These are phyloP conservation scores for Tolmerus cingulatus DNA, from an alignment of 2,888 invertebrate species.

Conservation along the genomic window DNA sequence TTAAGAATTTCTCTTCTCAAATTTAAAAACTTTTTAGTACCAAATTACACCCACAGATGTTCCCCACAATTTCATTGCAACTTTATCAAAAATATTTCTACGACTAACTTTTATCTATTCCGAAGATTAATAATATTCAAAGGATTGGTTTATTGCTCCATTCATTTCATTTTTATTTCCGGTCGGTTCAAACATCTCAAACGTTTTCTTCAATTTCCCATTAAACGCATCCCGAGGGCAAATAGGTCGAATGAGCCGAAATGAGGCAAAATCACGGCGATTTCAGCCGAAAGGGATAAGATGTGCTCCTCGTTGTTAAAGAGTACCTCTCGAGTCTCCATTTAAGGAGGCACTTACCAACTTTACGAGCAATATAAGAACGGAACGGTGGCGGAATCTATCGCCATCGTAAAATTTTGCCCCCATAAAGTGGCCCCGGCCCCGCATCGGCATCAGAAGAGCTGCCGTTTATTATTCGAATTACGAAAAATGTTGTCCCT, in stretches of 20 bases:
- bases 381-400: background rate
- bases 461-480: background rate
- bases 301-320: background rate
- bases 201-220: background rate
- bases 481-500: background rate
- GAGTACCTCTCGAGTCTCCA: background rate
- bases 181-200: background rate
- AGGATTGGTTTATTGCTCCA: background rate
- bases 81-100: background rate
- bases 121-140: background rate
- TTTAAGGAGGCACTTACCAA: background rate
- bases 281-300: background rate
- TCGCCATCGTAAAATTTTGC: background rate
- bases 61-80: background rate
- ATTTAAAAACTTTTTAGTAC: background rate
- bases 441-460: background rate
- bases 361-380: background rate
- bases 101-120: background rate
- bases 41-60: background rate
- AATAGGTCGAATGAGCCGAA: background rate
- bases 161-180: background rate
- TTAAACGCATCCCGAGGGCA: background rate
- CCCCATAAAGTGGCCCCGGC: background rate
- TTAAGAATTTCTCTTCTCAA: too few species aligned
- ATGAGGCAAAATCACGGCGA: background rate